Evolutionary conservation across 92 coral and sea anemone species (phyloP).

Genomic region (Blastomussa wellsi): DNA sequence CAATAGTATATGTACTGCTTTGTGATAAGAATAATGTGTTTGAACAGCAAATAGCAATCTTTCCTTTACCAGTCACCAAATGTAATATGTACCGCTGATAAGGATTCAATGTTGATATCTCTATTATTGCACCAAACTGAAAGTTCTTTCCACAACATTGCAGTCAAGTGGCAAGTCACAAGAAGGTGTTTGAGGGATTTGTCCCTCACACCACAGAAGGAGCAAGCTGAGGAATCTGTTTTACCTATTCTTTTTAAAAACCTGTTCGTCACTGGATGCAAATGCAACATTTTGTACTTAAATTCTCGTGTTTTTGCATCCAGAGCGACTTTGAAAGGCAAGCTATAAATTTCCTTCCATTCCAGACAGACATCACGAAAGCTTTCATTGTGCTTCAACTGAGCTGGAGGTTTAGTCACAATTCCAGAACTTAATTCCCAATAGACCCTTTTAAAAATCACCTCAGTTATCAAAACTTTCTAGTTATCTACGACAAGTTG

Average conservation of each 20-base stretch:
- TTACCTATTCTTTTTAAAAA: neutral
- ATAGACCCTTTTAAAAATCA: neutral
- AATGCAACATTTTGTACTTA: too few relatives aligned
- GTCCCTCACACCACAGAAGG: neutral
- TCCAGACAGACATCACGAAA: too few relatives aligned
- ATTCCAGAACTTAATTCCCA: constrained; percentile 4
- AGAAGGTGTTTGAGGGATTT: neutral
- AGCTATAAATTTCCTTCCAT: too few relatives aligned
- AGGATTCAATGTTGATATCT: too few relatives aligned
- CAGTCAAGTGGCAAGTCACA: constrained; percentile 4
- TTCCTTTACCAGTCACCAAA: neutral
- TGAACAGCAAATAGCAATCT: neutral
- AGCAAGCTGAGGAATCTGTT: too few relatives aligned
- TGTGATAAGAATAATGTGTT: neutral
- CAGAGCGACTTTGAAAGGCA: too few relatives aligned
- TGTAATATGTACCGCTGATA: too few relatives aligned
- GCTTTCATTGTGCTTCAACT: neutral
- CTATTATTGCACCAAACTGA: neutral
- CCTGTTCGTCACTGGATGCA: neutral
- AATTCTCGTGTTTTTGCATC: neutral
- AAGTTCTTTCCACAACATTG: neutral
- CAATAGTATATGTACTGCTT: constrained; percentile 6
- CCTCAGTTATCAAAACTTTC: neutral
- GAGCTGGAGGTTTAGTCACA: neutral
- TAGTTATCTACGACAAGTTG: neutral